Conservation (phyloP, 2,797 vertebrate species). For the Linurgus olivaceus region DNA sequence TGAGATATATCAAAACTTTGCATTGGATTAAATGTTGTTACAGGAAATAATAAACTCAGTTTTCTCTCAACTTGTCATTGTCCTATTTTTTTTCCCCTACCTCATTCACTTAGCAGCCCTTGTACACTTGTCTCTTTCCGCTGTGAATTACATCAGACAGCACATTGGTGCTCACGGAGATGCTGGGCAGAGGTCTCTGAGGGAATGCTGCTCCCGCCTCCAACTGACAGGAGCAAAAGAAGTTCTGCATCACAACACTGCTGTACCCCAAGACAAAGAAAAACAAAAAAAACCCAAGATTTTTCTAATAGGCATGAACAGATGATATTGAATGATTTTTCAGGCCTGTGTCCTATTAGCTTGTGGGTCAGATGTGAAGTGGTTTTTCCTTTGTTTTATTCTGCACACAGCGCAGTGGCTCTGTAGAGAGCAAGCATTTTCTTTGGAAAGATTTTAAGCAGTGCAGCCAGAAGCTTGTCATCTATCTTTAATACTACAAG, state of each 20-base stretch:
- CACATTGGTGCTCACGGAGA: accelerated
- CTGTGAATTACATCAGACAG: neutral
- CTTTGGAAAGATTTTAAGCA: neutral
- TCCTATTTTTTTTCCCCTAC: neutral
- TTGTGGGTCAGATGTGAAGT: neutral
- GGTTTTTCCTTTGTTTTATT: neutral
- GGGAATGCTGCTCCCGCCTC: neutral
- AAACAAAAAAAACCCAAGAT: neutral
- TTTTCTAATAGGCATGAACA: neutral
- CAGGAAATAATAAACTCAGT: neutral
- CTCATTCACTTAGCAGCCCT: neutral
- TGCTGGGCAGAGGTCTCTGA: neutral
- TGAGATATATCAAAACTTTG: neutral
- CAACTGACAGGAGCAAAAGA: neutral
- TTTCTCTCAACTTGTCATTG: neutral
- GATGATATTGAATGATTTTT: neutral
- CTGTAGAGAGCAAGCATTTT: neutral
- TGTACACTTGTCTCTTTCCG: neutral
- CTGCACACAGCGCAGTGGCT: neutral
- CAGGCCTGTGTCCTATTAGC: neutral
- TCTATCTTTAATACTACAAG: constrained; percentile 10
- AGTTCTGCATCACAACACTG: neutral
- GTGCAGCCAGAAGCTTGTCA: neutral
- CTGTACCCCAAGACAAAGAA: neutral
- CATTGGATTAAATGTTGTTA: neutral